Percentiles rank a stretch among this genome's conserved stretches.
Conservation (phyloP, 2,113 vertebrate genomes). For the Peromyscus californicus region DNA sequence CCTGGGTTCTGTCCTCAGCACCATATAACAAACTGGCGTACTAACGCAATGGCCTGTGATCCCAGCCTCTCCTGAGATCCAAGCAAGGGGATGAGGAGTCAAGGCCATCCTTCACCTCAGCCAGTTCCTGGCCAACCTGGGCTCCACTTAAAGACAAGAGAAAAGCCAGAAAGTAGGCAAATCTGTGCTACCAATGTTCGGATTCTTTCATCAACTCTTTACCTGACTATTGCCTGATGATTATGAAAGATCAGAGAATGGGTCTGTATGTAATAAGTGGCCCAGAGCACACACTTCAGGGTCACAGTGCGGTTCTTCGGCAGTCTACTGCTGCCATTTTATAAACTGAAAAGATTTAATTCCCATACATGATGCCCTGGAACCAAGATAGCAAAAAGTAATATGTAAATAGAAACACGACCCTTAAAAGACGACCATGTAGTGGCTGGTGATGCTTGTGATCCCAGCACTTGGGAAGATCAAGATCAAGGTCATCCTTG, state of each 20-base stretch:
- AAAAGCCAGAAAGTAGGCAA: constrained; percentile 45
- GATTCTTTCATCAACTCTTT: constrained; percentile 12
- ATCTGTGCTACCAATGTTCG: background rate
- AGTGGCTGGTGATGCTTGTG: background rate
- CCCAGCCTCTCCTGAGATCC: background rate
- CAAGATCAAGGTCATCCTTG: background rate
- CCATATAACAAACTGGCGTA: too few species aligned
- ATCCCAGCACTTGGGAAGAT: background rate
- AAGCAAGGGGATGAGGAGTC: background rate
- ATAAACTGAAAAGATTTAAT: background rate
- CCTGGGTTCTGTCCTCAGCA: background rate
- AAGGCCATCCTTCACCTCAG: background rate
- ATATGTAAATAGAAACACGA: background rate
- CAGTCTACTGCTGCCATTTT: background rate
- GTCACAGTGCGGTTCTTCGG: background rate
- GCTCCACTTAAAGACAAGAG: constrained; percentile 11
- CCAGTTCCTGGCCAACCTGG: background rate
- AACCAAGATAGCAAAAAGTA: constrained; percentile 39
- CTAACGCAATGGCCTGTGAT: background rate
- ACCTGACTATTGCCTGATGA: background rate
- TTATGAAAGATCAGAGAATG: background rate
- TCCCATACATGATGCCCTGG: background rate
- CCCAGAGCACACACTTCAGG: background rate
- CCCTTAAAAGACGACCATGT: background rate
- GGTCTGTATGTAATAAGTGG: background rate